phyloP scores from a whole-genome alignment of 2,113 vertebrate species.

The Alethe castanea region DNA sequence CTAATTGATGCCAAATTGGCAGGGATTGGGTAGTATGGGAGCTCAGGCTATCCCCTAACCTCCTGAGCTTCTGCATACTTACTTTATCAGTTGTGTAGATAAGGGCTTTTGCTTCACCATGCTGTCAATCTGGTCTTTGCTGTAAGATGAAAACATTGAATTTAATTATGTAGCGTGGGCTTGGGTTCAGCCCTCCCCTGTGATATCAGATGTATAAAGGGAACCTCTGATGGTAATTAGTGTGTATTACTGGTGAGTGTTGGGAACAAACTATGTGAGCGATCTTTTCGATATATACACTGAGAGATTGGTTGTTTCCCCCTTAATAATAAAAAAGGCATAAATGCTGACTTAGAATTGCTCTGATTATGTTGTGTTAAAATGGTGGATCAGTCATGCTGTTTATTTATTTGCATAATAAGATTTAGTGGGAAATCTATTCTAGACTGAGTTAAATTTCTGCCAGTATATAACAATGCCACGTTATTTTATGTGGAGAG shows the following conservation, averaged over 20 bases:
- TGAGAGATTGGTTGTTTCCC: neutral
- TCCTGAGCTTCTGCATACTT: constrained; percentile 10
- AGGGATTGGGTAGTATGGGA: neutral
- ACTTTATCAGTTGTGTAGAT: constrained; percentile 32
- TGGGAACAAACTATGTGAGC: neutral
- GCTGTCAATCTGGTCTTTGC: neutral
- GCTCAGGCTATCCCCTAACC: neutral
- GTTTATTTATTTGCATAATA: neutral
- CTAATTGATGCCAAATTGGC: constrained; percentile 22
- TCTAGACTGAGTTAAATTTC: neutral
- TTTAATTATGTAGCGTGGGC: neutral
- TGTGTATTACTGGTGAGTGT: neutral
- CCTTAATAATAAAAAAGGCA: neutral
- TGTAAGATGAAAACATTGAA: neutral
- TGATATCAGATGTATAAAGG: neutral
- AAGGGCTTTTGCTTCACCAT: neutral
- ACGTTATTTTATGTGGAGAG: neutral
- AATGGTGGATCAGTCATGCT: neutral
- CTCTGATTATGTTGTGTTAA: neutral
- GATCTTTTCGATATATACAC: neutral
- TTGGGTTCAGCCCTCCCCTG: neutral
- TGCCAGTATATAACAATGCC: neutral
- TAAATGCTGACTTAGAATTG: neutral
- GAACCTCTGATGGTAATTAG: neutral
- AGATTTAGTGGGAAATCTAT: neutral